Conservation (phyloP, 35 echinoderm and acorn worm species). For the Ophiothrix spiculata region DNA sequence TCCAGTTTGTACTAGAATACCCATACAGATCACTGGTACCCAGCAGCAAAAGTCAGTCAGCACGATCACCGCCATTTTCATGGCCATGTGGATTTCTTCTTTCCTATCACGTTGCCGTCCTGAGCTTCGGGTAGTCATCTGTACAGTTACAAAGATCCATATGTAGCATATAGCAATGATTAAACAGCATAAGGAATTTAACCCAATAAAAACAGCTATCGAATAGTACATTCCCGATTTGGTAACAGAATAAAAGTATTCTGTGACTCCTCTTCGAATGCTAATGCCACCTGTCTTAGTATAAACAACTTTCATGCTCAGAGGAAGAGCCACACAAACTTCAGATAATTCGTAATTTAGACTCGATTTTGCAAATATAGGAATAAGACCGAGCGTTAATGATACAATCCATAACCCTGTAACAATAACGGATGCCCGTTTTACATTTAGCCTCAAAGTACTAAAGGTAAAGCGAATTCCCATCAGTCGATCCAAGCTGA, state of each 20-base stretch:
- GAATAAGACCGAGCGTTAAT: not conserved
- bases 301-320: conserved; percentile 7
- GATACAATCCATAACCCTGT: not conserved
- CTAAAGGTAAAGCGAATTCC: conserved; percentile 60
- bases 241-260: no score
- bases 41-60: no score
- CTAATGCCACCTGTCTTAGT: not conserved
- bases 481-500: no score
- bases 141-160: conserved; percentile 44
- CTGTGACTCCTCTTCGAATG: no score
- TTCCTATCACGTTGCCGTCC: not conserved
- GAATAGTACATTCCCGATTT: conserved; percentile 52
- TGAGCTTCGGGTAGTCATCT: not conserved
- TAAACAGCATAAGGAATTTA: conserved; percentile 38
- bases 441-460: not conserved
- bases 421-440: not conserved
- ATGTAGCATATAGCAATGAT: conserved; percentile 44
- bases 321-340: conserved; percentile 29
- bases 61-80: no score
- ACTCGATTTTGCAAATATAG: not conserved
- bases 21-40: no score
- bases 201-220: conserved; percentile 45
- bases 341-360: conserved; percentile 26
- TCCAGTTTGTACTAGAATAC: no score
- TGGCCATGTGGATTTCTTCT: conserved; percentile 41